Percentiles rank a stretch among this genome's conserved stretches.
Evolutionary conservation across 2,113 vertebrate genomes (phyloP).

Genomic region (Tachuris rubrigastra): DNA sequence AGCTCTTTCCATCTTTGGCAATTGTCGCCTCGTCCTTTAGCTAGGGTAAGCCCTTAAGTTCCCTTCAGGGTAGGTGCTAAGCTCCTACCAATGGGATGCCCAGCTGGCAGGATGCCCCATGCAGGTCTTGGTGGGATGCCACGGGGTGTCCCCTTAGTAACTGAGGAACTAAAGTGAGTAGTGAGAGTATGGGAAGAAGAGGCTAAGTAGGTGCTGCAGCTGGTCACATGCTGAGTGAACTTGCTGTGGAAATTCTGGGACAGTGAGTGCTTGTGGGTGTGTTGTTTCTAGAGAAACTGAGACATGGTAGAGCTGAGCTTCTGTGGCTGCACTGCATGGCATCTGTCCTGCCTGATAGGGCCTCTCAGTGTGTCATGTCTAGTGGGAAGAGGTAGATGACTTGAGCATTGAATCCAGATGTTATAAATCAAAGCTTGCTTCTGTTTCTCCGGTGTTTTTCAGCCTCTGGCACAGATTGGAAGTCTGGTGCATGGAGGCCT

Average conservation of each 20-base stretch:
- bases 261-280: not conserved
- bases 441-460: not conserved
- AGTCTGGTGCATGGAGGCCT: not conserved
- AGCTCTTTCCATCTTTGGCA: not conserved
- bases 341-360: not conserved
- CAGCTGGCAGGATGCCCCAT: not conserved
- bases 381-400: not conserved
- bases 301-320: not conserved
- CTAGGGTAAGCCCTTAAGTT: not conserved
- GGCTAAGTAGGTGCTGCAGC: not conserved
- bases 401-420: not conserved
- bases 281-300: not conserved
- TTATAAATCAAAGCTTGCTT: not conserved
- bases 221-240: not conserved
- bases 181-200: not conserved
- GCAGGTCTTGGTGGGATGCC: not conserved
- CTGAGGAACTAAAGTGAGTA: not conserved
- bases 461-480: not conserved
- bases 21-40: conserved; percentile 4
- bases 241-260: not conserved
- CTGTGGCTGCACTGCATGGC: conserved; percentile 37
- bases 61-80: not conserved
- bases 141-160: not conserved
- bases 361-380: not conserved
- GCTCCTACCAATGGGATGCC: rapidly evolving